Evolutionary conservation across 2,888 invertebrate genomes (phyloP), one percentile per base, ranked within the genome.

Genomic region (Leptinotarsa juncta): DNA sequence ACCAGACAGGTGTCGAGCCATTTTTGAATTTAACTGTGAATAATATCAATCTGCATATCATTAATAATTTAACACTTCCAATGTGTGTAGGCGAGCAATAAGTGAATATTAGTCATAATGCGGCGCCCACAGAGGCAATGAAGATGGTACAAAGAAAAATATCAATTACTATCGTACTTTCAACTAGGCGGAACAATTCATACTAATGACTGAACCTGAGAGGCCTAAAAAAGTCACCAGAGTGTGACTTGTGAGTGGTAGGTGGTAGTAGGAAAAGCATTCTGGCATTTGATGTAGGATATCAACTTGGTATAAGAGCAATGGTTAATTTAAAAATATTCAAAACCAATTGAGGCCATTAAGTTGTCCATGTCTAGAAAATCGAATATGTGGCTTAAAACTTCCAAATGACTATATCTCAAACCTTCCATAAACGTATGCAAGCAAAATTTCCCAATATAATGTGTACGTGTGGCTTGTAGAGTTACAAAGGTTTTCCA

Each of bases 61-160:
- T 42, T 42, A 57, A 57, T 51, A 23, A 57, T 57, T 57, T n/a
- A 18, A 20, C 16, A 42, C 32, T 62, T 18, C 7, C 7, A 26
- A 42, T 57, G n/a, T 23, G 60, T 12, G 62, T 62, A n/a, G 62
- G 62, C 15, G 42, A 10, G 16, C n/a, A n/a, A 32, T 62, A 32
- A 62, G 42, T 62, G 32, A 42, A 42, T 62, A n/a, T 32, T 62
- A 62, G 32, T 62, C 62, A 62, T 62, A 62, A n/a, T n/a, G 4
- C 32, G 15, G n/a, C 62, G 42, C 62, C 62, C 62, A 62, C 62
- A n/a, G n/a, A 5, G 62, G 42, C 42, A 62, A 42, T 15, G 62
- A 42, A 62, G 62, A 62, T n/a, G 4, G 3, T 26, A 42, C 62
- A 62, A 32, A 62, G 42, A n/a, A 62, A 62, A 62, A n/a, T 32